phyloP scores from a whole-genome alignment of 1,140 invertebrate species.

The Anastatus disparis region DNA sequence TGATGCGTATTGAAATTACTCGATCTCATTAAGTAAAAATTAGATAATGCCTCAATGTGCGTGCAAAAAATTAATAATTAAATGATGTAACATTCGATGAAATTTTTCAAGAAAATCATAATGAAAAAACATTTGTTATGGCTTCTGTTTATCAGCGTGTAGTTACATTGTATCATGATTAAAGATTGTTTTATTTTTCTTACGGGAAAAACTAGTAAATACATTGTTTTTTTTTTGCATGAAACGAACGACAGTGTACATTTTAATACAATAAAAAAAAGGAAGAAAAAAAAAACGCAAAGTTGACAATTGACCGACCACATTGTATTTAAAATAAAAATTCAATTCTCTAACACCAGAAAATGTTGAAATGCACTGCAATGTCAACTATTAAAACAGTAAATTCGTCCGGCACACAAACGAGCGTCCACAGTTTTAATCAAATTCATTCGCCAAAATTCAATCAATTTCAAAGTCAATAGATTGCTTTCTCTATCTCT shows the following conservation, averaged over 20 bases:
- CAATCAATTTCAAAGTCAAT: constrained; percentile 38
- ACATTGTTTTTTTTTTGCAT: neutral
- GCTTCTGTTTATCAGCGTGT: no score
- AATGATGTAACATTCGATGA: no score
- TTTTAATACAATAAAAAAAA: constrained; percentile 13
- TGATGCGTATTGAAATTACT: no score
- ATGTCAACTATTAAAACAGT: constrained; percentile 36
- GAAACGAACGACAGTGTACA: neutral
- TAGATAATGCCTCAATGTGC: no score
- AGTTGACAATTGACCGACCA: neutral
- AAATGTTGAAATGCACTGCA: constrained; percentile 25
- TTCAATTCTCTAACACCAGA: neutral
- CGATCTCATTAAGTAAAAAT: no score
- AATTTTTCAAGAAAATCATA: no score
- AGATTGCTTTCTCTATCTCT: constrained; percentile 29
- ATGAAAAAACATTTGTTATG: no score
- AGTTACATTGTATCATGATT: neutral
- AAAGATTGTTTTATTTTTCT: constrained; percentile 10
- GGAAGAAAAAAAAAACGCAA: neutral
- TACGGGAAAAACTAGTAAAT: neutral
- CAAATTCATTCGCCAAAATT: constrained; percentile 38
- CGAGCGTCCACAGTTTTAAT: constrained; percentile 17
- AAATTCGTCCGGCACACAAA: constrained; percentile 10
- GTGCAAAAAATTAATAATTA: no score
- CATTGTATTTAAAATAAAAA: constrained; percentile 26